Conservation (phyloP, 2,888 invertebrate genomes). For the Hirtodrosophila alboralis region DNA sequence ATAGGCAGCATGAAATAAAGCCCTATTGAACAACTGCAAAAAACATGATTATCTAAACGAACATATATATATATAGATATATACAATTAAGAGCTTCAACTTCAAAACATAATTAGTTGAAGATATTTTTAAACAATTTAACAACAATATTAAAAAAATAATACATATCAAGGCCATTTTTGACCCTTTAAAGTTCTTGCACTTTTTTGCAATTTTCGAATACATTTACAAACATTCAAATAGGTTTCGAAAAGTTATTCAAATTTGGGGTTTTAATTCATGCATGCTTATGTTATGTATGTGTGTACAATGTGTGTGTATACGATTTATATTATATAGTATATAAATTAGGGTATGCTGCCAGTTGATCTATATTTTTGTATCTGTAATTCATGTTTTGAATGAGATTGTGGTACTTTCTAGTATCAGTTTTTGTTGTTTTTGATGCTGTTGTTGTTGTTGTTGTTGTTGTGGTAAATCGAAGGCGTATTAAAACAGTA, state of each 20-base stretch:
- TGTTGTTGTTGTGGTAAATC: slow-evolving; percentile 53
- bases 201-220: too few relatives aligned
- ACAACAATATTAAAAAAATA: neutral
- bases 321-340: slow-evolving; percentile 33
- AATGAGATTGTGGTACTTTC: slow-evolving; percentile 28
- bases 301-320: slow-evolving; percentile 29
- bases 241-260: neutral
- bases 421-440: slow-evolving; percentile 33
- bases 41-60: too few relatives aligned
- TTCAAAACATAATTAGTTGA: too few relatives aligned
- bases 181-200: too few relatives aligned
- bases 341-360: slow-evolving; percentile 38
- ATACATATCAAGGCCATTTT: too few relatives aligned
- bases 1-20: slow-evolving; percentile 26
- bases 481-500: slow-evolving; percentile 71
- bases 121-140: neutral
- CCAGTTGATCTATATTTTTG: slow-evolving; percentile 27
- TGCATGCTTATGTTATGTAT: slow-evolving; percentile 3
- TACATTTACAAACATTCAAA: too few relatives aligned
- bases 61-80: neutral
- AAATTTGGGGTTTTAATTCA: slow-evolving; percentile 30
- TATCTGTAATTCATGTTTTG: neutral
- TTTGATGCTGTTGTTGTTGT: slow-evolving; percentile 34
- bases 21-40: neutral
- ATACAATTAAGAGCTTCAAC: neutral